Evolutionary conservation across 2,888 invertebrate species (phyloP), one percentile per base, ranked within the genome.

Genomic region (Lysandra bellargus): DNA sequence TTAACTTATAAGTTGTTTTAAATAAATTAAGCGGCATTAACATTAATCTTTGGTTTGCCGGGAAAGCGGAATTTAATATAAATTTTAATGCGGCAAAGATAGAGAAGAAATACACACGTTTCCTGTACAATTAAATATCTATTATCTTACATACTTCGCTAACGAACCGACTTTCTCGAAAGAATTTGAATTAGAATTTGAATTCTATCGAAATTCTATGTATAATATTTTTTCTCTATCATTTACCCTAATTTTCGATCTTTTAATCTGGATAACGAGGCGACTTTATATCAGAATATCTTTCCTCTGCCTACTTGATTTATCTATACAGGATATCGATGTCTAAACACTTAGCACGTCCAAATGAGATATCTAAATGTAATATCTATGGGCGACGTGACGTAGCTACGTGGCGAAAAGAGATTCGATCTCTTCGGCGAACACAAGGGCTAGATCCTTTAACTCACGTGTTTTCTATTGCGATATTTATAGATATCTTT

Each of bases 391-490:
- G 44, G 61, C 40, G 14, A 44, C 79, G 33, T 61, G 61, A 60
- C 60, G 69, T 69, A 49, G 72, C 23, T n/a, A 78, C 78, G 72
- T 77, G 81, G 78, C 69, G 80, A 78, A 80, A 76, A 69, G 53
- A 81, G 81, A 83, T 83, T 78, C 80, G 37, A 82, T 83, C 82
- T 81, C 80, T 81, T 82, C 82, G 81, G 79, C 76, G 79, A 82
- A 84, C 74, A 79, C 77, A 74, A 80, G 77, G 80, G 78, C 80
- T 81, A 57, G 74, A 78, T 82, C 80, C 79, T 83, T 81, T 81
- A 84, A 80, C 64, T 74, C 81, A 86, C 87, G 87, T 88, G 87
- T 83, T 80, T 78, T 57, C 81, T 83, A 83, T 88, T 79, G 80
- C 69, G 69, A 33, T 69, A 69, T 69, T 69, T 69, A 69, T 37